Evolutionary conservation across 1,140 invertebrate species (phyloP).

Genomic region (Halyomorpha halys): DNA sequence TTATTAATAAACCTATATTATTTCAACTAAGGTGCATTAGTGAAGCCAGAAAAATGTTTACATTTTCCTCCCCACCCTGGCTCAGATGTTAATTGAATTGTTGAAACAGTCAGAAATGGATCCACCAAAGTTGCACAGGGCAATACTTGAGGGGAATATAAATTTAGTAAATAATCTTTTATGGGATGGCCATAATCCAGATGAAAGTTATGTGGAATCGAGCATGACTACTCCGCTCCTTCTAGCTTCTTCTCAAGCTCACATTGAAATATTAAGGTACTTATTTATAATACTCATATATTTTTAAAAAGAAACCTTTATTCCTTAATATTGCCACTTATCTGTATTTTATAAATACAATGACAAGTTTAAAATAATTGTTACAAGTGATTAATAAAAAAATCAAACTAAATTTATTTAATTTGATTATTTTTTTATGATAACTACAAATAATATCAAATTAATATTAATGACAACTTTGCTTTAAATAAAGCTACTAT

Average conservation of each 20-base stretch:
- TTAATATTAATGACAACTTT: too few relatives aligned
- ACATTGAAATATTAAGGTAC: constrained; percentile 3
- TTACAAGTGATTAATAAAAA: too few relatives aligned
- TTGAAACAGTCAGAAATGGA: constrained; percentile 3
- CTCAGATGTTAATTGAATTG: background rate
- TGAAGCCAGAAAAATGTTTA: constrained; percentile 12
- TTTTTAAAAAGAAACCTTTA: too few relatives aligned
- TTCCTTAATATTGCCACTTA: too few relatives aligned
- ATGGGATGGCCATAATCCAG: constrained; percentile 33
- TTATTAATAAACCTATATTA: background rate
- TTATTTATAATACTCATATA: too few relatives aligned
- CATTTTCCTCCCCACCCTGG: constrained; percentile 1
- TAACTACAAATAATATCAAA: too few relatives aligned
- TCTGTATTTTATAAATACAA: too few relatives aligned
- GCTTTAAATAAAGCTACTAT: too few relatives aligned
- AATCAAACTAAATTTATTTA: too few relatives aligned
- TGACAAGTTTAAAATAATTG: too few relatives aligned
- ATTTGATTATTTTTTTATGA: too few relatives aligned
- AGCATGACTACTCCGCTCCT: constrained; percentile 38
- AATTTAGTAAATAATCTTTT: constrained; percentile 33
- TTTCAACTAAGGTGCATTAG: background rate
- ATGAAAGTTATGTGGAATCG: constrained; percentile 39
- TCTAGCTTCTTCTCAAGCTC: constrained; percentile 2
- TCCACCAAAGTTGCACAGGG: constrained; percentile 31
- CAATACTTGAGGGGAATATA: constrained; percentile 34